phyloP scores from a whole-genome alignment of 30 jellyfish, hydroid and myxozoan species.

The Nemopilema nomurai region DNA sequence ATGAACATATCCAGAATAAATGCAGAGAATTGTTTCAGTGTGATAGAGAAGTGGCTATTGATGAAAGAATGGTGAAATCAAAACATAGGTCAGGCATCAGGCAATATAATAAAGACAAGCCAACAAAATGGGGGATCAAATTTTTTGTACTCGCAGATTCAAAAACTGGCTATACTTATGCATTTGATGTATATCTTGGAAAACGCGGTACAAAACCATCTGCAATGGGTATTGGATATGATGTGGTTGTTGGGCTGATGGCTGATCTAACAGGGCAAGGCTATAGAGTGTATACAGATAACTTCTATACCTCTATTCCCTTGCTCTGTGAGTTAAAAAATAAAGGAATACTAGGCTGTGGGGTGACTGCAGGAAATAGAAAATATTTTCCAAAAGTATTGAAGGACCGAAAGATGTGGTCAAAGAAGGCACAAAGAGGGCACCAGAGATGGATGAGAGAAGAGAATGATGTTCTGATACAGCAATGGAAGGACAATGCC shows the following conservation, averaged over 20 bases:
- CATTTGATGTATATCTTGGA: constrained; percentile 44
- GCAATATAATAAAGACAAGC: constrained; percentile 48
- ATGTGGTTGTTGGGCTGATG: constrained; percentile 22
- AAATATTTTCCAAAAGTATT: constrained; percentile 11
- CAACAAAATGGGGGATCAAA: constrained; percentile 4
- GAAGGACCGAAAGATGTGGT: neutral
- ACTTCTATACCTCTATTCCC: constrained; percentile 24
- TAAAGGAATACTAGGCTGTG: constrained; percentile 28
- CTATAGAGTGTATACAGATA: constrained; percentile 22
- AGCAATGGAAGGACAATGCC: constrained; percentile 33
- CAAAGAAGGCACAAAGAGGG: constrained; percentile 20
- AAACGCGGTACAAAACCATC: constrained; percentile 8
- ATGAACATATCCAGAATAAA: constrained; percentile 11
- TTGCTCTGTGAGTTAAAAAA: constrained; percentile 4
- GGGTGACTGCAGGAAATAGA: constrained; percentile 32
- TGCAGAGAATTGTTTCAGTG: constrained; percentile 47
- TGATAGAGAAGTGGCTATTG: constrained; percentile 37
- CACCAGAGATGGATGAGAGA: constrained; percentile 12
- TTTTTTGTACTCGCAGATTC: constrained; percentile 48
- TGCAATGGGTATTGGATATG: constrained; percentile 21
- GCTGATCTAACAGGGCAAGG: constrained; percentile 26
- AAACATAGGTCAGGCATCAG: constrained; percentile 53
- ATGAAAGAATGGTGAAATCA: constrained; percentile 53
- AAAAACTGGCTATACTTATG: constrained; percentile 39
- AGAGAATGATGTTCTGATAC: constrained; percentile 4